Conservation (phyloP, 2,113 vertebrate genomes). For the Malurus melanocephalus region DNA sequence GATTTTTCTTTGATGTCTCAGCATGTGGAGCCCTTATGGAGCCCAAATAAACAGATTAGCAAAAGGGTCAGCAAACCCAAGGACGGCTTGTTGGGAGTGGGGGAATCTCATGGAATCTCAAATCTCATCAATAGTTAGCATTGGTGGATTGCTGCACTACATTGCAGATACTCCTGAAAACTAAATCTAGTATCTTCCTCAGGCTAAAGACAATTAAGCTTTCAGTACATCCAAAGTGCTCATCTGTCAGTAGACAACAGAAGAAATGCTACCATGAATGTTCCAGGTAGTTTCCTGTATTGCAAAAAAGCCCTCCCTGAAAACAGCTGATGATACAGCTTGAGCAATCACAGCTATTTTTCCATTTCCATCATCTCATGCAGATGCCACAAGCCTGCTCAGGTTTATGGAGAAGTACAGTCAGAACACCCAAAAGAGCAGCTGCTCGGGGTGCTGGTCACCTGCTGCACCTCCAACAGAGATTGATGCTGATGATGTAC, state of each 20-base stretch:
- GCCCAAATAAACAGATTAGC: not conserved
- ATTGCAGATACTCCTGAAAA: not conserved
- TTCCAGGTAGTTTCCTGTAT: not conserved
- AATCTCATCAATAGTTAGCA: not conserved
- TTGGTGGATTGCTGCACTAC: not conserved
- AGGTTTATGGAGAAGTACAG: not conserved
- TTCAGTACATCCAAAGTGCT: not conserved
- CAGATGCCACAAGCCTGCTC: not conserved
- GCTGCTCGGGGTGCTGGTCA: not conserved
- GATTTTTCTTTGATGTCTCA: not conserved
- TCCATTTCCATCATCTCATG: not conserved
- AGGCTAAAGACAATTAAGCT: not conserved
- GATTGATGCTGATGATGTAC: not conserved
- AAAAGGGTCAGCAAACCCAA: not conserved
- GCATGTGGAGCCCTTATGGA: not conserved
- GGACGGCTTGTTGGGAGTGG: fast-evolving
- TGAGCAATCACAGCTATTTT: not conserved
- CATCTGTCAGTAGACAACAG: not conserved
- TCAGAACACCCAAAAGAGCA: not conserved
- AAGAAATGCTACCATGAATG: not conserved
- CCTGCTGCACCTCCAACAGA: not conserved
- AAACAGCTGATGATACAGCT: not conserved
- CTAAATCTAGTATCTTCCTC: not conserved
- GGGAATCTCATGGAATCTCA: not conserved
- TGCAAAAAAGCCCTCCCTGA: not conserved